phyloP scores from a whole-genome alignment of 2,113 vertebrate genomes.

The Alligator mississippiensis region DNA sequence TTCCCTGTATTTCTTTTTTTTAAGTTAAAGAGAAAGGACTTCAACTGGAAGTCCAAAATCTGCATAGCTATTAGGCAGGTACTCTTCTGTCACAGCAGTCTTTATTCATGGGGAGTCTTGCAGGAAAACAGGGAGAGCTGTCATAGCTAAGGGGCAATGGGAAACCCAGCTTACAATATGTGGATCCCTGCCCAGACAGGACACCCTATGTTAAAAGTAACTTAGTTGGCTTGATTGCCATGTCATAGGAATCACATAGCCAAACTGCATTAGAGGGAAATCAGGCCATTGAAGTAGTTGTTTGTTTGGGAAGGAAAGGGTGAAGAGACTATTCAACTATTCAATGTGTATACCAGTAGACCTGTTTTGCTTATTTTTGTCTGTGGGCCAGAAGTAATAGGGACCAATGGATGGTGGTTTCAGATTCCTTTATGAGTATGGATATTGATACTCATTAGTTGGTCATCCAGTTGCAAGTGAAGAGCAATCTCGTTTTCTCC shows the following conservation, averaged over 20 bases:
- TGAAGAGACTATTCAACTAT: no score
- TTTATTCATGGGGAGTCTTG: neutral
- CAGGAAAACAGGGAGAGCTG: neutral
- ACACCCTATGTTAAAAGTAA: neutral
- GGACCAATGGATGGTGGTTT: neutral
- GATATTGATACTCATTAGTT: neutral
- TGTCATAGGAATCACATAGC: neutral
- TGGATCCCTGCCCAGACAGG: neutral
- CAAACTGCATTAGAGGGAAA: rapidly evolving
- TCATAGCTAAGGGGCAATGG: neutral
- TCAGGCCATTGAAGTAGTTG: neutral
- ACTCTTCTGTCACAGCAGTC: neutral
- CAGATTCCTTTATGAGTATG: neutral
- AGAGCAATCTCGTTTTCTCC: neutral
- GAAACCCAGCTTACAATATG: neutral
- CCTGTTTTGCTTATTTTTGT: no score
- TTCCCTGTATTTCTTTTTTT: neutral
- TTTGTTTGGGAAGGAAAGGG: neutral
- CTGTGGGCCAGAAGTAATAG: neutral
- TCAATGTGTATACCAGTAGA: no score
- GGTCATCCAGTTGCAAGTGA: neutral
- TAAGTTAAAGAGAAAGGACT: neutral
- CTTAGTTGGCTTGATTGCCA: neutral
- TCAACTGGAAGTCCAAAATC: neutral
- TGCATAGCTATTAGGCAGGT: neutral